Percentiles rank a stretch among this genome's conserved stretches.
Conservation (phyloP, 2,797 vertebrate species). For the Poliocrania exsul region DNA sequence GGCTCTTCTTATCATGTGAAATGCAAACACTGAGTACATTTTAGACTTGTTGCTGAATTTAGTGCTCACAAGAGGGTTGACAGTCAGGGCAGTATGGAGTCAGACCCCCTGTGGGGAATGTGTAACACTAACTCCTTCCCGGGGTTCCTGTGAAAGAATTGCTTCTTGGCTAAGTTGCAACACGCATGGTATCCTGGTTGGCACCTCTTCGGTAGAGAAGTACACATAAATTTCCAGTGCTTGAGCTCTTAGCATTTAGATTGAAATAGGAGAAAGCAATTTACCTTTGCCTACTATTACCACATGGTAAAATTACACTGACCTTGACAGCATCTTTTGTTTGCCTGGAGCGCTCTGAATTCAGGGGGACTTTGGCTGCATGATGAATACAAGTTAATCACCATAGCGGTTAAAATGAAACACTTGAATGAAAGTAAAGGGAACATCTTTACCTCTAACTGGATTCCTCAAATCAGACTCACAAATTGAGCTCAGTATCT, state of each 20-base stretch:
- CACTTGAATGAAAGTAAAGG: neutral
- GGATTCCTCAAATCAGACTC: neutral
- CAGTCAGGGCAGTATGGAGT: neutral
- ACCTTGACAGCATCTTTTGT: slow-evolving; percentile 6
- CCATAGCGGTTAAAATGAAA: neutral
- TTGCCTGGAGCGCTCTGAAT: neutral
- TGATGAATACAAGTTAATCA: neutral
- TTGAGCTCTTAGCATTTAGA: slow-evolving; percentile 51
- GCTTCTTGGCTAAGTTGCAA: neutral
- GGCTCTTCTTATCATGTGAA: neutral
- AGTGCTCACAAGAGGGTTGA: neutral
- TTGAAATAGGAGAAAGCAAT: slow-evolving; percentile 36
- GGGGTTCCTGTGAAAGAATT: neutral
- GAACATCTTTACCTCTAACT: neutral
- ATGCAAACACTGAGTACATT: neutral
- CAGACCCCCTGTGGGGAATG: neutral
- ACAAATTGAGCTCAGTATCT: neutral
- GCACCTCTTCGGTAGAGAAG: neutral
- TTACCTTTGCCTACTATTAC: slow-evolving; percentile 8
- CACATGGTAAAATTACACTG: slow-evolving; percentile 9
- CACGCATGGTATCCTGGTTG: neutral
- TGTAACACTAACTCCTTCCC: neutral
- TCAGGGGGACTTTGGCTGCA: neutral
- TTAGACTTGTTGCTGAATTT: neutral
- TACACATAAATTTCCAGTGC: neutral